A percentile compares a stretch with the other conserved stretches of the same genome.
Evolutionary conservation across 2,888 invertebrate genomes (phyloP).

Genomic region (Agonum fuliginosum): DNA sequence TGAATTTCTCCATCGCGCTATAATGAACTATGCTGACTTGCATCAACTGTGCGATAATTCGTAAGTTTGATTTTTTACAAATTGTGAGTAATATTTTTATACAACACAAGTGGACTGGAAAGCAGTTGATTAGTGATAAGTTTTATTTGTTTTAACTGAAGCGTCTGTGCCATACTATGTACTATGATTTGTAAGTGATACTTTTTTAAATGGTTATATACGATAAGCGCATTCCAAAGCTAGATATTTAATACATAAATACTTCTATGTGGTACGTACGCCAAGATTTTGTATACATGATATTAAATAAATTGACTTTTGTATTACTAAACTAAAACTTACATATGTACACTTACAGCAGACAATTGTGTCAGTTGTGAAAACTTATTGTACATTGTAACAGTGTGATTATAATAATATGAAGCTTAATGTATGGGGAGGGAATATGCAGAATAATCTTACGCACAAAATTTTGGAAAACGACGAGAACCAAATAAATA

Average conservation of each 20-base stretch:
- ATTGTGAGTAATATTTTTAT: constrained; percentile 60
- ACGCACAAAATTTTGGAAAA: constrained; percentile 48
- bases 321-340: constrained; percentile 47
- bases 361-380: constrained; percentile 35
- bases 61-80: constrained; percentile 61
- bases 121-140: constrained; percentile 55
- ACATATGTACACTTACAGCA: constrained; percentile 44
- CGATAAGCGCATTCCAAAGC: constrained; percentile 57
- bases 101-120: constrained; percentile 51
- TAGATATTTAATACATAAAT: constrained; percentile 53
- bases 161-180: constrained; percentile 54
- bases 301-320: constrained; percentile 50
- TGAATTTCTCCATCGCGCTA: constrained; percentile 94
- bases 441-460: constrained; percentile 45
- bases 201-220: constrained; percentile 53
- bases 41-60: constrained; percentile 82
- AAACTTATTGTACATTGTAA: constrained; percentile 38
- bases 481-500: constrained; percentile 26
- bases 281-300: constrained; percentile 49
- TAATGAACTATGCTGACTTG: constrained; percentile 91
- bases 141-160: constrained; percentile 46
- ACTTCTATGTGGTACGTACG: constrained; percentile 47
- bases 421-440: constrained; percentile 41
- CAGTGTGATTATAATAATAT: constrained; percentile 41
- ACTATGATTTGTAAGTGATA: constrained; percentile 50